Conservation (phyloP, 1,140 invertebrate species). For the Rhagoletis zephyria region DNA sequence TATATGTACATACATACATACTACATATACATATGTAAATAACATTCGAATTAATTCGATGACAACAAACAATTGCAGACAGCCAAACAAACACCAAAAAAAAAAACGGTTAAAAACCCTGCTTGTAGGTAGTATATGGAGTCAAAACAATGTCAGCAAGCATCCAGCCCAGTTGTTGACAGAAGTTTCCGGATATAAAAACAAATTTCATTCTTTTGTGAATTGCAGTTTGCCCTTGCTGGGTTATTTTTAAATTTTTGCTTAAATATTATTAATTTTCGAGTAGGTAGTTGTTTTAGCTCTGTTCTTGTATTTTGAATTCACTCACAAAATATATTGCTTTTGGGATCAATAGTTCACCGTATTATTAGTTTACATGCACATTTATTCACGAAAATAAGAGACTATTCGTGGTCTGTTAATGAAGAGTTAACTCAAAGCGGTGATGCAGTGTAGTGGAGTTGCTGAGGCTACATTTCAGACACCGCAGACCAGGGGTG, state of each 20-base stretch:
- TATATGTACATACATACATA: background rate
- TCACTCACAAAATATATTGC: too few relatives aligned
- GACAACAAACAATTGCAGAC: background rate
- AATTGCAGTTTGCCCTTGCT: background rate
- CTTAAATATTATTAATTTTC: background rate
- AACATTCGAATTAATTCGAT: background rate
- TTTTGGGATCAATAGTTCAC: slow-evolving; percentile 12
- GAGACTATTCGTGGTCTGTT: too few relatives aligned
- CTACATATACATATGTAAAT: background rate
- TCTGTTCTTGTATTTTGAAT: too few relatives aligned
- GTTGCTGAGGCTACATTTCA: too few relatives aligned
- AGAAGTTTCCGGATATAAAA: background rate
- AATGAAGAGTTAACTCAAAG: too few relatives aligned
- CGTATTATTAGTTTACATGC: background rate
- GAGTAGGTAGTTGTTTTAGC: background rate
- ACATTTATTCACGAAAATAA: too few relatives aligned
- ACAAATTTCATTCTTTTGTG: background rate
- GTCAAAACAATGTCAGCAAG: background rate
- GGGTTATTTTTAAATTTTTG: background rate
- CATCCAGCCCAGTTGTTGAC: background rate
- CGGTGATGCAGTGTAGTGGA: too few relatives aligned
- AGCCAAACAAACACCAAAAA: too few relatives aligned
- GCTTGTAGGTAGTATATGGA: background rate
- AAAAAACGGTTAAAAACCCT: too few relatives aligned
- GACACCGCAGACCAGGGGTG: too few relatives aligned